phyloP scores from a whole-genome alignment of 1,140 invertebrate genomes.

The Leptinotarsa texana region DNA sequence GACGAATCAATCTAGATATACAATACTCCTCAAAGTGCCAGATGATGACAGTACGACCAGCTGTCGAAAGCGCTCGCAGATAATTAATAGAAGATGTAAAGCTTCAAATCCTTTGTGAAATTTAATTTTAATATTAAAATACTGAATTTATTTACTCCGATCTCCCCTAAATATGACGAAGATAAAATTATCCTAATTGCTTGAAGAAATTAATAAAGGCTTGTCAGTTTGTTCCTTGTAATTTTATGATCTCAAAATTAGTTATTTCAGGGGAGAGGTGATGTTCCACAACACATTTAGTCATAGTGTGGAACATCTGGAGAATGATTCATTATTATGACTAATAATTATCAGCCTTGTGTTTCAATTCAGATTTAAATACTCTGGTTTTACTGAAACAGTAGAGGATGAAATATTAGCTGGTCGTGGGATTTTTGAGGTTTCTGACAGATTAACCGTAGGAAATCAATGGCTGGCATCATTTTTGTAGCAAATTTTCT shows the following conservation, averaged over 20 bases:
- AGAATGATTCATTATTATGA: background rate
- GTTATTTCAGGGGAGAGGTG: background rate
- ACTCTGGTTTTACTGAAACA: background rate
- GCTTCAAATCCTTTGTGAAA: too few relatives aligned
- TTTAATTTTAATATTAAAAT: too few relatives aligned
- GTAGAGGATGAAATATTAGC: background rate
- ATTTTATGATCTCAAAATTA: background rate
- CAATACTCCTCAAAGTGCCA: too few relatives aligned
- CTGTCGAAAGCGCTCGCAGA: too few relatives aligned
- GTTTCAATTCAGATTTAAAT: background rate
- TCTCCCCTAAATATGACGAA: background rate
- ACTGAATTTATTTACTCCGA: background rate
- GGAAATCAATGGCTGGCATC: background rate
- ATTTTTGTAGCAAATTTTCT: background rate
- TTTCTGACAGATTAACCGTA: too few relatives aligned
- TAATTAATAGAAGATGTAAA: too few relatives aligned
- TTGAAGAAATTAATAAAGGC: background rate
- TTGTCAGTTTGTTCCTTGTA: background rate
- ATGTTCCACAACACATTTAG: background rate
- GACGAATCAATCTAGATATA: too few relatives aligned
- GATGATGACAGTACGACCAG: too few relatives aligned
- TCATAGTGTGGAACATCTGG: background rate
- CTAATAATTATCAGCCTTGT: background rate
- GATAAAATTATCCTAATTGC: constrained; percentile 4
- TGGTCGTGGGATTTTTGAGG: too few relatives aligned